phyloP scores from a whole-genome alignment of 2,113 vertebrate species.

The Vicugna pacos region DNA sequence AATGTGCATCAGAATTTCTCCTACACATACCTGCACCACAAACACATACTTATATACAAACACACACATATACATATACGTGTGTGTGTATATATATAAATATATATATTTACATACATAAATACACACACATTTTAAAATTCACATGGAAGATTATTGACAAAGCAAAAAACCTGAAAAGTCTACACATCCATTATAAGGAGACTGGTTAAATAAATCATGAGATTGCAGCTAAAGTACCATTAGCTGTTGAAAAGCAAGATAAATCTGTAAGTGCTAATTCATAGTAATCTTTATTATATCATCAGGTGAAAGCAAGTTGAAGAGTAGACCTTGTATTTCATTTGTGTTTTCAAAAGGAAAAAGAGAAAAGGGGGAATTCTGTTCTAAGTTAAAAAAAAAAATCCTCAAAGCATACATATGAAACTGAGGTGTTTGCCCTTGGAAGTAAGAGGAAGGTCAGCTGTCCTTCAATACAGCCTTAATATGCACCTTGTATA shows the following conservation, averaged over 20 bases:
- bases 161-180: constrained; percentile 4
- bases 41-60: rapidly evolving
- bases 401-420: neutral
- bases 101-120: neutral
- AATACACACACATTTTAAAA: neutral
- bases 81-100: too few species aligned
- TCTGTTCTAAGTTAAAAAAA: neutral
- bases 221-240: neutral
- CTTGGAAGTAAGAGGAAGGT: neutral
- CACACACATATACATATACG: neutral
- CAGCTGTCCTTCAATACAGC: neutral
- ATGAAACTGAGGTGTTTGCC: neutral
- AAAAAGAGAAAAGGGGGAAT: neutral
- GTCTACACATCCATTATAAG: neutral
- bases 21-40: neutral
- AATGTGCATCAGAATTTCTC: neutral
- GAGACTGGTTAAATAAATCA: neutral
- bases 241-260: neutral
- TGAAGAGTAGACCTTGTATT: neutral
- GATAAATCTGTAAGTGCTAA: neutral
- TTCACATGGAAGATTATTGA: neutral
- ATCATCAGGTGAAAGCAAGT: neutral
- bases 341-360: neutral
- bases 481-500: neutral
- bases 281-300: neutral